Evolutionary conservation across 2,888 invertebrate species (phyloP), one percentile per base, ranked within the genome.

Genomic region (Heliconius sara): DNA sequence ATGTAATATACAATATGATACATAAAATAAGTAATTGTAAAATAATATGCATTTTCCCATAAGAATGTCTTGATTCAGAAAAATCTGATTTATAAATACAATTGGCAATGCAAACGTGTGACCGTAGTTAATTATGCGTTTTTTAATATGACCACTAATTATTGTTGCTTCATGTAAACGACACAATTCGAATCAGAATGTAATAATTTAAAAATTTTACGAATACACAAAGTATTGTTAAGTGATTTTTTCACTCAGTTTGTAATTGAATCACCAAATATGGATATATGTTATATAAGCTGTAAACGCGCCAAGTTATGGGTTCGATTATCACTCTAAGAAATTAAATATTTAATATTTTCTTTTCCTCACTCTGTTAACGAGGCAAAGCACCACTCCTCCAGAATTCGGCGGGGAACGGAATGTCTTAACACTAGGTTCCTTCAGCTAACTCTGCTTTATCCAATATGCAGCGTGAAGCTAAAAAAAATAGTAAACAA

Each of bases 31-130:
- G 22, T 22, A 52, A 25, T 65, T 6, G 65, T 65, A n/a, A 72
- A 34, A 13, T 10, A 57, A 27, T 6, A 30, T 7, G 12, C 27
- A 30, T 52, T 71, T 27, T 71, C 19, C 39, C 22, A 73, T 3
- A 39, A 60, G 3, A 30, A 60, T 12, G 65, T 79, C 66, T 73
- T 75, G 78, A 68, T 79, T 79, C 74, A 79, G 19, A 65, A 30
- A 63, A 73, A 25, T 16, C 16, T 13, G 19, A 67, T 30, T 63
- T 79, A 70, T 74, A 81, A 65, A 81, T 81, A 65, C 30, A 81
- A 79, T 79, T 70, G 74, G 70, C 66, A 79, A 77, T 57, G 34
- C 73, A 74, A 81, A 73, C 67, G 67, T 76, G 71, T 76, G 57
- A 78, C 39, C 39, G 27, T 71, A 68, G 70, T 71, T 57, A 12